A percentile compares a stretch with the other conserved stretches of the same genome.
These are phyloP conservation scores for Agapostemon virescens DNA, from an alignment of 2,888 invertebrate genomes.

Conservation along the genomic window DNA sequence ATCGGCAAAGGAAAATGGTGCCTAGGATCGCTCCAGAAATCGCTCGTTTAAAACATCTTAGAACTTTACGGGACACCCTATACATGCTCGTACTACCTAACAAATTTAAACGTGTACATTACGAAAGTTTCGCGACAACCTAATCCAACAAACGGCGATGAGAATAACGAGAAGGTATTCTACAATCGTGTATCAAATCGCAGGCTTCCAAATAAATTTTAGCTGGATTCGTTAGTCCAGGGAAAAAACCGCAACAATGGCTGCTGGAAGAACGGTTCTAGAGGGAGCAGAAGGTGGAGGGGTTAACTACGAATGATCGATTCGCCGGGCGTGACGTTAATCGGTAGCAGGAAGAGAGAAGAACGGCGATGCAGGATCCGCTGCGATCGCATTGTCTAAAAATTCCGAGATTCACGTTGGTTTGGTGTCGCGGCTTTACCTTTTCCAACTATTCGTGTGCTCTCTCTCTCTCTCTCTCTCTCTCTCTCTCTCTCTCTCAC, in stretches of 20 bases:
- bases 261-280: background rate
- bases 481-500: conserved; percentile 24
- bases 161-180: background rate
- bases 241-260: conserved; percentile 13
- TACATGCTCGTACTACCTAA: background rate
- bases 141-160: background rate
- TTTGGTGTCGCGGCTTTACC: conserved; percentile 56
- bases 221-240: background rate
- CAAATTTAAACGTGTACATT: no score
- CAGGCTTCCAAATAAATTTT: background rate
- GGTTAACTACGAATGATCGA: conserved; percentile 32
- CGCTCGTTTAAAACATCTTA: no score
- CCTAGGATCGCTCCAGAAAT: no score
- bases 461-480: conserved; percentile 55
- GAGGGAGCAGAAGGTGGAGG: background rate
- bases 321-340: conserved; percentile 43
- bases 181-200: background rate
- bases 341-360: conserved; percentile 15
- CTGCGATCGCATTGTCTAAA: conserved; percentile 55
- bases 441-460: conserved; percentile 59
- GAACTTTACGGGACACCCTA: no score
- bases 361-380: conserved; percentile 21
- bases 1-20: no score
- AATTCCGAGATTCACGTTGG: conserved; percentile 55
- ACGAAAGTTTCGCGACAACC: background rate